Percentiles rank a stretch among this genome's conserved stretches.
These are phyloP conservation scores for Drosophila quasianomalipes DNA, from an alignment of 2,888 invertebrate species.

Conservation along the genomic window DNA sequence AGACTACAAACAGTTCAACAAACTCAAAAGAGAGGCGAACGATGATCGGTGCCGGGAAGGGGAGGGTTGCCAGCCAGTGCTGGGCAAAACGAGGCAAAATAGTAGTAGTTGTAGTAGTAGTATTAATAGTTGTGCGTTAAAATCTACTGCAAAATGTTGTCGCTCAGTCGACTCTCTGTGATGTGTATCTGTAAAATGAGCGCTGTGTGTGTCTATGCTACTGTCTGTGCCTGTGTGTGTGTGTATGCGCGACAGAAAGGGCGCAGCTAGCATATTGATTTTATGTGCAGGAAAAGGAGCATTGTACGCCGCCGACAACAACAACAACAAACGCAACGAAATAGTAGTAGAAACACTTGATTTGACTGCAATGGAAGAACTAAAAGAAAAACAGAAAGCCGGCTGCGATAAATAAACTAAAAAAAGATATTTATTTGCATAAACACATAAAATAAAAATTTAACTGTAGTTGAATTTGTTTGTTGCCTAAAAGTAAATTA, in stretches of 20 bases:
- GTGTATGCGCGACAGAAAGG: constrained; percentile 70
- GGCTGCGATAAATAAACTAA: constrained; percentile 37
- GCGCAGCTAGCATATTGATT: constrained; percentile 73
- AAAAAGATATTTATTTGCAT: neutral
- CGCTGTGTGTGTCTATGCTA: constrained; percentile 27
- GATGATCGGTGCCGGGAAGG: constrained; percentile 40
- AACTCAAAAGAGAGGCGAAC: constrained; percentile 50
- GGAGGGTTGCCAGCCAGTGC: constrained; percentile 14
- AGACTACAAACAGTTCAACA: constrained; percentile 65
- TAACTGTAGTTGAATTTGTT: neutral
- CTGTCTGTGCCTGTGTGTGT: constrained; percentile 26
- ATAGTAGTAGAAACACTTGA: constrained; percentile 34
- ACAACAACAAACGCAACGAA: constrained; percentile 10
- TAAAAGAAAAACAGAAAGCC: constrained; percentile 57
- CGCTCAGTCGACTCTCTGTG: constrained; percentile 40
- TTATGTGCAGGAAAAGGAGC: constrained; percentile 59
- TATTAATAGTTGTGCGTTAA: constrained; percentile 42
- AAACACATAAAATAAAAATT: constrained; percentile 16
- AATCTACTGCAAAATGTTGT: constrained; percentile 56
- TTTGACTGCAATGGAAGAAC: constrained; percentile 10
- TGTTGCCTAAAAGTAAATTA: constrained; percentile 10
- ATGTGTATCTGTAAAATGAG: constrained; percentile 72
- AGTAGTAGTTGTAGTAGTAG: constrained; percentile 36
- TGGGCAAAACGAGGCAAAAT: constrained; percentile 19
- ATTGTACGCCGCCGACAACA: constrained; percentile 38